Evolutionary conservation across 2,888 invertebrate species (phyloP).

Genomic region (Protodeltote pygarga): DNA sequence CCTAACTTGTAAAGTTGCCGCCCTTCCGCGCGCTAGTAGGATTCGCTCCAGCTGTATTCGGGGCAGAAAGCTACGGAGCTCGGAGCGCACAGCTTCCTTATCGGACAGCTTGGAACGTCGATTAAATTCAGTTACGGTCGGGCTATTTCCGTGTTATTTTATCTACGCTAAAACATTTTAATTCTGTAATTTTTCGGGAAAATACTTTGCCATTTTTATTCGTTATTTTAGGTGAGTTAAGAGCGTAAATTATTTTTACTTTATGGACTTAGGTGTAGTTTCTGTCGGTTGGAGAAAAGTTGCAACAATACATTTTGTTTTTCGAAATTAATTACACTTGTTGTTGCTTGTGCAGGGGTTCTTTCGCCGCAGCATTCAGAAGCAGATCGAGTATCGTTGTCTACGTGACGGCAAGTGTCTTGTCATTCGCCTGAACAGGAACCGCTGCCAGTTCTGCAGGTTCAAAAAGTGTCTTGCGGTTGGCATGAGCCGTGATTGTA

Average conservation of each 20-base stretch:
- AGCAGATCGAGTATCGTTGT: conserved; percentile 98
- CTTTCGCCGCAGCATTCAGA: conserved; percentile 98
- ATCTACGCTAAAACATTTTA: too few relatives aligned
- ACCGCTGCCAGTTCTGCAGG: conserved; percentile 98
- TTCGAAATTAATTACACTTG: too few relatives aligned
- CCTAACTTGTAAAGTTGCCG: conserved; percentile 10
- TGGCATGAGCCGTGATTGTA: conserved; percentile 98
- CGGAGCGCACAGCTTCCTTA: conserved; percentile 6
- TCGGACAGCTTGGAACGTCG: conserved; percentile 1
- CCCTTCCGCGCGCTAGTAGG: conserved; percentile 7
- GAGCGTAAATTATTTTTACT: too few relatives aligned
- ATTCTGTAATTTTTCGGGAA: too few relatives aligned
- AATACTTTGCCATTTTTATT: too few relatives aligned
- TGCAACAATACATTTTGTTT: too few relatives aligned
- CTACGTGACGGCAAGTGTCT: conserved; percentile 97
- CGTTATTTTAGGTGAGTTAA: too few relatives aligned
- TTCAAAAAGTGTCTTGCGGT: conserved; percentile 98
- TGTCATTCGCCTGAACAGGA: conserved; percentile 96
- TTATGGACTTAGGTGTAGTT: too few relatives aligned
- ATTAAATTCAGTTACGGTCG: too few relatives aligned
- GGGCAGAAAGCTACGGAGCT: conserved; percentile 24
- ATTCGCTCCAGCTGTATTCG: neutral
- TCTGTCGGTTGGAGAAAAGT: too few relatives aligned
- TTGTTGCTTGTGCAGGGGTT: conserved; percentile 95
- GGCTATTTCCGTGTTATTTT: too few relatives aligned